Conservation (phyloP, 2,888 invertebrate genomes). For the Nomada ferruginata region DNA sequence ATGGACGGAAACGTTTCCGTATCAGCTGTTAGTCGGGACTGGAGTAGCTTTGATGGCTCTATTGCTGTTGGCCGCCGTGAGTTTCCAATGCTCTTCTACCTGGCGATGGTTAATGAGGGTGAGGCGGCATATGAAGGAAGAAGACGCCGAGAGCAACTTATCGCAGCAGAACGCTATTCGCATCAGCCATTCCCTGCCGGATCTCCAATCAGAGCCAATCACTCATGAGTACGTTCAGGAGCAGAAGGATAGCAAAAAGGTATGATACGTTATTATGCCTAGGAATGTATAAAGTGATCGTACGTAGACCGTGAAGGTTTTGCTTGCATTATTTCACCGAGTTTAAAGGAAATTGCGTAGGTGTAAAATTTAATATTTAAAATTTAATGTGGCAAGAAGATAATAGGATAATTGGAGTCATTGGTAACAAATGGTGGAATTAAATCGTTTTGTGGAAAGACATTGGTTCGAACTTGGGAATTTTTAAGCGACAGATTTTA, state of each 20-base stretch:
- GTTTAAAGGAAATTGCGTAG: no score
- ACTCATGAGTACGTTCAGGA: constrained; percentile 90
- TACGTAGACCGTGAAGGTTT: no score
- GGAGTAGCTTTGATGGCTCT: constrained; percentile 88
- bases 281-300: background rate
- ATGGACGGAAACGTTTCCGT: constrained; percentile 82
- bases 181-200: constrained; percentile 91
- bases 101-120: constrained; percentile 89
- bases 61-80: constrained; percentile 89
- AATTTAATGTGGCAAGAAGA: no score
- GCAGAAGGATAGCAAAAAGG: constrained; percentile 90
- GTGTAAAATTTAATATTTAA: no score
- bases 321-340: background rate
- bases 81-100: constrained; percentile 90
- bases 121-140: constrained; percentile 77
- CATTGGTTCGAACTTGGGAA: no score
- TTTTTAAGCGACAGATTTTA: no score
- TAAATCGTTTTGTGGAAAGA: no score
- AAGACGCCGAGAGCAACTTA: constrained; percentile 85
- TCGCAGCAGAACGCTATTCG: constrained; percentile 89
- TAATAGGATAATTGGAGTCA: no score
- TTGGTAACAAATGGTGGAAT: no score
- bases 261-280: constrained; percentile 75
- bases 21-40: constrained; percentile 86
- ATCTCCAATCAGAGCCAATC: constrained; percentile 89